A percentile compares a stretch with the other conserved stretches of the same genome.
phyloP scores from a whole-genome alignment of 2,113 vertebrate genomes.

The Pardalotus punctatus region DNA sequence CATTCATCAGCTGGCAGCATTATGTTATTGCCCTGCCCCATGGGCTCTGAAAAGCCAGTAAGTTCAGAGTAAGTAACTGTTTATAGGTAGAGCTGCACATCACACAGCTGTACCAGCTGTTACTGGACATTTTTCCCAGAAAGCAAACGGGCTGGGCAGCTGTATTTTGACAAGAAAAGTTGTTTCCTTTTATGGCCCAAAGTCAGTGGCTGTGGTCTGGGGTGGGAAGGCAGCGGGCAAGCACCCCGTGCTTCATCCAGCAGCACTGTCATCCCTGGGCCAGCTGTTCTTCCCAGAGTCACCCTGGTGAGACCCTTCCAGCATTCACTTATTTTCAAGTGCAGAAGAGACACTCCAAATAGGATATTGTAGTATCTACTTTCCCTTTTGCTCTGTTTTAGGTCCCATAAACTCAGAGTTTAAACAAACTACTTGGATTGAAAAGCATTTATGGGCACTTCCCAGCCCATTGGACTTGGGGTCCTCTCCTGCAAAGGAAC shows the following conservation, averaged over 20 bases:
- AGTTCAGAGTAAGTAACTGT: background rate
- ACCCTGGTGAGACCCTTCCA: background rate
- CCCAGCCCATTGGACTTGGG: accelerated
- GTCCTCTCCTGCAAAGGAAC: background rate
- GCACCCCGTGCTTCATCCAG: accelerated
- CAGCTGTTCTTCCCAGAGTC: background rate
- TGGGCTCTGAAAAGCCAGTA: background rate
- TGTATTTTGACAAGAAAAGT: constrained; percentile 30
- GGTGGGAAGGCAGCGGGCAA: background rate
- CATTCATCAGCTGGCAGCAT: background rate
- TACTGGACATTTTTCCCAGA: constrained; percentile 13
- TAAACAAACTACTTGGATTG: background rate
- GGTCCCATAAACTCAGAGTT: background rate
- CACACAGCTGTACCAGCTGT: background rate
- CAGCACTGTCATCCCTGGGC: accelerated
- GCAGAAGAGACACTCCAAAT: background rate
- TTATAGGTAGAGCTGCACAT: background rate
- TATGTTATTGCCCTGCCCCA: background rate
- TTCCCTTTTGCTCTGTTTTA: background rate
- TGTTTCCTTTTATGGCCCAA: constrained; percentile 4
- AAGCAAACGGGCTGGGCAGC: background rate
- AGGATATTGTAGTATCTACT: background rate
- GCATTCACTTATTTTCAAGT: background rate
- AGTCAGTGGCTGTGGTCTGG: background rate
- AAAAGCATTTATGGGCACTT: background rate